Conservation (phyloP, 1,140 invertebrate species). For the Neocloeon triangulifer region DNA sequence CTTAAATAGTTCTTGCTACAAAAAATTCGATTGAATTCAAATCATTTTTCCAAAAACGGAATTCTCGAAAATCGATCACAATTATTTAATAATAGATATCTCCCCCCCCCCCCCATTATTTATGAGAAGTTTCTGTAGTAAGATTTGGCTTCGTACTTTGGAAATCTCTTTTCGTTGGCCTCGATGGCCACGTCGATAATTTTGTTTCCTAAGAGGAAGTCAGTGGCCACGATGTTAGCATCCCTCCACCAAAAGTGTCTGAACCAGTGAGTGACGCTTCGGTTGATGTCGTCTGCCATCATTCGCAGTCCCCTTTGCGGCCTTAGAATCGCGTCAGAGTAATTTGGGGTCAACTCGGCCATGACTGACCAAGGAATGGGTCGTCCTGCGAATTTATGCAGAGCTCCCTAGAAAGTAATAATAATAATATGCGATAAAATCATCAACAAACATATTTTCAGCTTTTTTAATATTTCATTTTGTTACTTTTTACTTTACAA, state of each 20-base stretch:
- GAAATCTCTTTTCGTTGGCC: constrained; percentile 19
- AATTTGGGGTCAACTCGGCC: constrained; percentile 53
- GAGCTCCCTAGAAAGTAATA: too few species aligned
- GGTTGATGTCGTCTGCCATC: constrained; percentile 42
- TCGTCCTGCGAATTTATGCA: constrained; percentile 18
- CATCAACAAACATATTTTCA: too few species aligned
- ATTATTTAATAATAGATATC: too few species aligned
- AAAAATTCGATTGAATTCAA: too few species aligned
- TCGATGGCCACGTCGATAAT: constrained; percentile 42
- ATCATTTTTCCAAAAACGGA: too few species aligned
- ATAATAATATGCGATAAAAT: too few species aligned
- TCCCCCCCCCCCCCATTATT: too few species aligned
- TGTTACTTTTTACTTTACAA: too few species aligned
- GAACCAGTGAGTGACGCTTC: constrained; percentile 39
- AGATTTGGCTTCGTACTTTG: neutral
- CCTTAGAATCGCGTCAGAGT: constrained; percentile 38
- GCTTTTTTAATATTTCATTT: too few species aligned
- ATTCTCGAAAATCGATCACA: too few species aligned
- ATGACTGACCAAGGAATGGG: constrained; percentile 45
- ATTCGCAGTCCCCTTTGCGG: constrained; percentile 34
- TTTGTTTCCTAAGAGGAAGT: constrained; percentile 58
- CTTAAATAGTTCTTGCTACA: too few species aligned
- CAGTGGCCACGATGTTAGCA: constrained; percentile 48
- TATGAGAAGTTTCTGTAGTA: neutral
- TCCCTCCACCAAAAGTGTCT: constrained; percentile 33